Evolutionary conservation across 2,113 vertebrate genomes (phyloP).

Genomic region (Melanocharis versteri): DNA sequence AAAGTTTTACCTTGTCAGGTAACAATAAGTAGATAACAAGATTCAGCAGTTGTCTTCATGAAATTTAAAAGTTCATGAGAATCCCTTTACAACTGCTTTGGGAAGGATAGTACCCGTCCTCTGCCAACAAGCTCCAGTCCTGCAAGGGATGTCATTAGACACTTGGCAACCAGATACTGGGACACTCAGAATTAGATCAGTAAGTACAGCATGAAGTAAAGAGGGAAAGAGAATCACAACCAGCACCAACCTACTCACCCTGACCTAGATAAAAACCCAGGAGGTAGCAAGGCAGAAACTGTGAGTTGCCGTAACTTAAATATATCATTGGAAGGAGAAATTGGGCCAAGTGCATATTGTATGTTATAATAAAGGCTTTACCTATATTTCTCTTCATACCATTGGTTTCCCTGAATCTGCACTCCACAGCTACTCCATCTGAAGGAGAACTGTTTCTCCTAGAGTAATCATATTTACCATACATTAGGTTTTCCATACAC

Average conservation of each 20-base stretch:
- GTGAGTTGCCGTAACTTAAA: neutral
- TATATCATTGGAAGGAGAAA: neutral
- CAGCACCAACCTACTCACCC: slow-evolving; percentile 43
- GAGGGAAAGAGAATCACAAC: neutral
- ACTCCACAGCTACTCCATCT: neutral
- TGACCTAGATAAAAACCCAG: slow-evolving; percentile 51
- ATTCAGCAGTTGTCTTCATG: neutral
- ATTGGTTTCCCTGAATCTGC: neutral
- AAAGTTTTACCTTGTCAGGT: neutral
- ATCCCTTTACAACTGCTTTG: neutral
- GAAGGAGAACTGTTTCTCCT: neutral
- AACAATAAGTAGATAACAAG: neutral
- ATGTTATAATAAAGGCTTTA: neutral
- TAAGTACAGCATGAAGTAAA: neutral
- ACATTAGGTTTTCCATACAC: neutral
- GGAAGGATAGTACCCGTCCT: neutral
- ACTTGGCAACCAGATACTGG: neutral
- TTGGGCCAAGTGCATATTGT: neutral
- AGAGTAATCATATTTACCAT: neutral
- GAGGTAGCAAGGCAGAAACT: slow-evolving; percentile 11
- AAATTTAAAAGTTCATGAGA: neutral
- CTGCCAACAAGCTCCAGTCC: neutral
- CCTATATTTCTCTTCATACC: neutral
- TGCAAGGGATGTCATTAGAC: neutral
- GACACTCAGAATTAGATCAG: slow-evolving; percentile 19